Evolutionary conservation across 2,888 invertebrate species (phyloP), one percentile per base, ranked within the genome.

Genomic region (Lasius platythorax): DNA sequence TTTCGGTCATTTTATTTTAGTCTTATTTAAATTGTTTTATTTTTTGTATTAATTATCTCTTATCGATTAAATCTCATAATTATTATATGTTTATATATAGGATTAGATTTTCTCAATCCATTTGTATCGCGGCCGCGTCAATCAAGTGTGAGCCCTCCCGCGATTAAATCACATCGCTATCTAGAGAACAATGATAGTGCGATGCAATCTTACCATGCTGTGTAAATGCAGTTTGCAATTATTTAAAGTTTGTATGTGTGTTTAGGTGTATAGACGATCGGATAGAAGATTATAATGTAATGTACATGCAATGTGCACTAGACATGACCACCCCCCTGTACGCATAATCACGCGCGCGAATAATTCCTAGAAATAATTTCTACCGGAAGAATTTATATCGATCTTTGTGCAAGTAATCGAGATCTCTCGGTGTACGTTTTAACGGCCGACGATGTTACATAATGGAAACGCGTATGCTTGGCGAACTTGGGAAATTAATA

Each of bases 401-500:
- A 40, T 68, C 76, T 78, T 56, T n/a, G 37, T n/a, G 28, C 50
- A 18, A 50, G 18, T 2, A 15, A 56, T 37, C 30, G 40, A 43
- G 58, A 46, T 37, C 61, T 37, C 61, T 50, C 46, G 30, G 8
- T n/a, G 23, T 15, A 53, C 23, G n/a, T 66, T 67, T 76, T 61
- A 33, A 9, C 43, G 6, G 12, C 5, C 43, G 43, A n/a, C n/a
- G 4, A 23, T 15, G 12, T 12, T 18, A 50, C 40, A 40, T 11
- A 43, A 43, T 50, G 50, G 37, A 70, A 78, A 23, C 33, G 56
- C 56, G 40, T 53, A 58, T 33, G 43, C 43, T 3, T 3, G 56
- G 18, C 33, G 33, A 46, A 37, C 2, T 58, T 72, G 46, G 40
- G 37, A 73, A 61, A 79, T 79, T 70, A 46, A 79, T 79, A 43